Percentiles rank a stretch among this genome's conserved stretches.
These are phyloP conservation scores for Elephas maximus DNA, from an alignment of 2,113 vertebrate species.

Conservation along the genomic window DNA sequence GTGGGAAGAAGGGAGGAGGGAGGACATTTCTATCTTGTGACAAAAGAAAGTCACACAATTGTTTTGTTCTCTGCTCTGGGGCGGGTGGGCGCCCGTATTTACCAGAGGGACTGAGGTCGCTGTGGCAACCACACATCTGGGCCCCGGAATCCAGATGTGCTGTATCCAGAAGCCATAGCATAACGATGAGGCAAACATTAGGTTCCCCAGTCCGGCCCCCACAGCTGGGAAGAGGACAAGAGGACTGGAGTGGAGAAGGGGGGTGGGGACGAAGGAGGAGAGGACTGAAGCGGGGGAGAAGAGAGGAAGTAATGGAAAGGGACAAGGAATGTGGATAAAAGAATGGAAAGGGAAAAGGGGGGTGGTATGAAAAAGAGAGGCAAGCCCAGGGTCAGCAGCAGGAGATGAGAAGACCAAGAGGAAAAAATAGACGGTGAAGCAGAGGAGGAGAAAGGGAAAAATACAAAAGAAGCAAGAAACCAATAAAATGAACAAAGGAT, in stretches of 20 bases:
- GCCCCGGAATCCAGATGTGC: conserved; percentile 86
- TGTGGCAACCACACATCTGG: conserved; percentile 87
- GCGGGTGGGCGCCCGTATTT: conserved; percentile 83
- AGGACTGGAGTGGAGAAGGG: conserved; percentile 2
- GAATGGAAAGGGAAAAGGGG: neutral
- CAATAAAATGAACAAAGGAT: no score
- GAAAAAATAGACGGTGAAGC: neutral
- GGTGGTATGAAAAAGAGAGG: neutral
- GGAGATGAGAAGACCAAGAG: neutral
- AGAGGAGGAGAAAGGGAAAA: neutral
- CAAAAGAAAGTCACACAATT: conserved; percentile 85
- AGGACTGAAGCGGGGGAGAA: neutral
- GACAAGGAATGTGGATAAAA: neutral
- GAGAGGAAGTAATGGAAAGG: conserved; percentile 12
- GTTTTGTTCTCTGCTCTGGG: conserved; percentile 79
- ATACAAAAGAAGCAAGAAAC: neutral
- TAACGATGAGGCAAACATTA: conserved; percentile 83
- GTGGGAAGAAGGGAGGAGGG: conserved; percentile 75
- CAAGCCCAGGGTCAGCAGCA: neutral
- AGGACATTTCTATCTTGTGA: conserved; percentile 84
- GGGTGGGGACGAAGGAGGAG: neutral
- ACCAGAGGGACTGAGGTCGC: conserved; percentile 83
- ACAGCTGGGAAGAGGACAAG: conserved; percentile 68
- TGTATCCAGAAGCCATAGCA: conserved; percentile 86
- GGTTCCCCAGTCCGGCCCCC: conserved; percentile 78